phyloP scores from a whole-genome alignment of 2,888 invertebrate species.

The Drosophila austrosaltans region DNA sequence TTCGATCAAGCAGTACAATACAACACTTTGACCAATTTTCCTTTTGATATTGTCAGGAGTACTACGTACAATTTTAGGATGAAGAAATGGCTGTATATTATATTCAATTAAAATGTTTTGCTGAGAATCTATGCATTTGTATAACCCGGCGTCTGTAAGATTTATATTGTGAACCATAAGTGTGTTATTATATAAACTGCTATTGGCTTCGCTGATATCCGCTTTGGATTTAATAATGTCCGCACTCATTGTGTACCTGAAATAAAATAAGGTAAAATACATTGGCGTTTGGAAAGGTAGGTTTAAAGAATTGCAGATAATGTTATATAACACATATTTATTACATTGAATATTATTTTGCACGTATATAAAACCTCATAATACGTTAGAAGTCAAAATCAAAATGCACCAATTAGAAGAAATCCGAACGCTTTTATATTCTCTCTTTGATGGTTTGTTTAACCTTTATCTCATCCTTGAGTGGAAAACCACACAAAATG shows the following conservation, averaged over 20 bases:
- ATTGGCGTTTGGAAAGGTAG: no score
- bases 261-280: slow-evolving; percentile 22
- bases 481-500: no score
- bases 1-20: slow-evolving; percentile 85
- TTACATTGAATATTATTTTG: no score
- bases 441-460: no score
- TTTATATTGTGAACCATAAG: slow-evolving; percentile 85
- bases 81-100: slow-evolving; percentile 80
- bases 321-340: no score
- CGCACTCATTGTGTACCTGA: slow-evolving; percentile 56
- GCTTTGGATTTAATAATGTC: slow-evolving; percentile 43
- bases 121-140: slow-evolving; percentile 85
- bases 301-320: no score
- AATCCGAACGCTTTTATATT: no score
- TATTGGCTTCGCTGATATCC: slow-evolving; percentile 33
- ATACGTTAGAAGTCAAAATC: no score
- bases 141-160: slow-evolving; percentile 86
- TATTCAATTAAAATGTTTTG: slow-evolving; percentile 72
- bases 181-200: slow-evolving; percentile 75
- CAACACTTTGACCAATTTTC: slow-evolving; percentile 84
- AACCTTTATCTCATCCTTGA: no score
- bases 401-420: no score
- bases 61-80: slow-evolving; percentile 82
- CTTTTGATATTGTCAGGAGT: slow-evolving; percentile 84
- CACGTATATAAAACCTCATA: no score